A percentile compares a stretch with the other conserved stretches of the same genome.
Evolutionary conservation across 2,888 invertebrate genomes (phyloP).

Genomic region (Dione vanillae): DNA sequence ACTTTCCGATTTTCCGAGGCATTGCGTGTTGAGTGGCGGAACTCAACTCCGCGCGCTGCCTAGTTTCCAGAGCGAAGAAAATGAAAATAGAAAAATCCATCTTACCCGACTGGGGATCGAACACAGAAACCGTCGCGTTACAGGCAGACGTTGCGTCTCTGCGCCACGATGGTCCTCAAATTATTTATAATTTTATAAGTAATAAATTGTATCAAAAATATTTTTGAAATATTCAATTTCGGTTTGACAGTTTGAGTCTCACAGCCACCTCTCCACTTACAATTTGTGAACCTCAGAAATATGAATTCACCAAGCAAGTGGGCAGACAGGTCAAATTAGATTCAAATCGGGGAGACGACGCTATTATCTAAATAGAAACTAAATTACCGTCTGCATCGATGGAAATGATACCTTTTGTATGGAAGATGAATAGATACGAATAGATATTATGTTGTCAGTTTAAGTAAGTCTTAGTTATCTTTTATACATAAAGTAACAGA

Average conservation of each 20-base stretch:
- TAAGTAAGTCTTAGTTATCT: not conserved
- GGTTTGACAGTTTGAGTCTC: slow-evolving; percentile 11
- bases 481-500: not conserved
- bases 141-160: too few relatives aligned
- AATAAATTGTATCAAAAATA: slow-evolving; percentile 15
- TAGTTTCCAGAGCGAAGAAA: too few relatives aligned
- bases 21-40: too few relatives aligned
- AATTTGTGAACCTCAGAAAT: slow-evolving; percentile 33
- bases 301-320: slow-evolving; percentile 40
- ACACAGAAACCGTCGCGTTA: too few relatives aligned
- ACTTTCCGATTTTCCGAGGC: too few relatives aligned
- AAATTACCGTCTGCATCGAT: slow-evolving; percentile 53
- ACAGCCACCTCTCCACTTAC: slow-evolving; percentile 17
- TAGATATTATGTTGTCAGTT: not conserved
- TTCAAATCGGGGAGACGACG: slow-evolving; percentile 62
- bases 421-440: slow-evolving; percentile 7
- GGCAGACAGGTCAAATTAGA: slow-evolving; percentile 59
- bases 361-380: slow-evolving; percentile 55
- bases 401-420: slow-evolving; percentile 38
- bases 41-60: too few relatives aligned
- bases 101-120: too few relatives aligned
- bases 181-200: not conserved
- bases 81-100: not conserved
- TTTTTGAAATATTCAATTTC: slow-evolving; percentile 14
- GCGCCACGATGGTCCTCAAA: too few relatives aligned